Conservation (phyloP, 2,797 vertebrate species). For the Mus spretus region DNA sequence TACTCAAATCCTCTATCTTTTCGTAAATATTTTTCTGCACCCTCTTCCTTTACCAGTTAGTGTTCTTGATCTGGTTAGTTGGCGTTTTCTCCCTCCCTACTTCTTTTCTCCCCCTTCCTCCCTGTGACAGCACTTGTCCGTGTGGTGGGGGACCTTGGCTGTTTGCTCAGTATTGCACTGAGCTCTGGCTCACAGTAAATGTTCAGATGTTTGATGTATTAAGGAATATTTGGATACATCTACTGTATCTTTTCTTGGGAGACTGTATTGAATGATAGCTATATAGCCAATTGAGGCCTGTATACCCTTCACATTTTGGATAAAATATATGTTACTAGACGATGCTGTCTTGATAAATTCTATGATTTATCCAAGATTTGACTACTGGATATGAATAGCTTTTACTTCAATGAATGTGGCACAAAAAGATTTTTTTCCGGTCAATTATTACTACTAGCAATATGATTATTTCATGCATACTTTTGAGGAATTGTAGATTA, state of each 20-base stretch:
- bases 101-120: no score
- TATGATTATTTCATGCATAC: neutral
- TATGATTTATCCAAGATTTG: conserved; percentile 32
- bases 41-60: no score
- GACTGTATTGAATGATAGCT: neutral
- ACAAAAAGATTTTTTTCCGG: conserved; percentile 8
- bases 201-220: neutral
- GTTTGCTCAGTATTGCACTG: neutral
- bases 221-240: neutral
- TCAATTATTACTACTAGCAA: neutral
- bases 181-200: neutral
- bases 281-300: neutral
- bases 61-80: no score
- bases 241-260: neutral
- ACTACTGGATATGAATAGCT: neutral
- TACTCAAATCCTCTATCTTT: no score
- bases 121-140: no score
- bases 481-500: conserved; percentile 18
- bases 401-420: conserved; percentile 43
- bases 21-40: no score
- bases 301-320: neutral
- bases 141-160: neutral
- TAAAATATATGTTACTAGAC: neutral
- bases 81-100: no score
- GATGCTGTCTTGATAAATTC: neutral